Evolutionary conservation across 2,113 vertebrate species (phyloP), one percentile per base, ranked within the genome.

Genomic region (Meleagris gallopavo): DNA sequence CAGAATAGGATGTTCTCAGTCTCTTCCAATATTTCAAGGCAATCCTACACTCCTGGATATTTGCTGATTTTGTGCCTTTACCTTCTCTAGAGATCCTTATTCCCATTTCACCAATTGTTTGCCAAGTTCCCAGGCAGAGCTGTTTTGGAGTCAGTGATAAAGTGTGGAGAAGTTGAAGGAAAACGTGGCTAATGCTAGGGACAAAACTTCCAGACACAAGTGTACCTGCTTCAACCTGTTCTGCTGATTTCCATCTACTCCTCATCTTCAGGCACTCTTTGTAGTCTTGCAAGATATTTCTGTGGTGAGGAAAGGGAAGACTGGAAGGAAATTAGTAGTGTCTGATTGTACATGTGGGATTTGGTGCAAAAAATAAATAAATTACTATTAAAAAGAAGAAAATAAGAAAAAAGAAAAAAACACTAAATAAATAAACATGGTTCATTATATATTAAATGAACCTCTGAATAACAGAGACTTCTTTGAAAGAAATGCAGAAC

Each of bases 21-120:
- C 82, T 87, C 78, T 54, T 89, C 74, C 82, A 89, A 79, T 93
- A 91, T 70, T 89, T 94, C 85, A 74, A 70, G 19, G 60, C 45
- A 70, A 83, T 95, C 82, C 92, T 70, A 80, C 85, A 38, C 71
- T 66, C 36, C 40, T 22, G 13, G 48, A 60, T 81, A 94, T 48
- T 24, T 94, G 92, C 92, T 96, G 93, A 91, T 88, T 50, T 69
- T 48, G 74, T 70, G 72, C 65, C 14, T 94, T 62, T 70, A 70
- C 29, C n/a, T 32, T 89, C 89, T 85, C 78, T 91, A 62, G 81
- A 74, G 93, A 87, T 40, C 20, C 40, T 57, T 66, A 48, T 83
- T 95, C 43, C 54, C 30, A 6, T 54, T 70, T 76, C 48, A 76
- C 18, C 40, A 21, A n/a, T 20, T 14, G 4, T 87, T 88, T 87